Percentiles rank a stretch among this genome's conserved stretches.
phyloP scores from a whole-genome alignment of 2,888 invertebrate species.

The Dasysyrphus tricinctus region DNA sequence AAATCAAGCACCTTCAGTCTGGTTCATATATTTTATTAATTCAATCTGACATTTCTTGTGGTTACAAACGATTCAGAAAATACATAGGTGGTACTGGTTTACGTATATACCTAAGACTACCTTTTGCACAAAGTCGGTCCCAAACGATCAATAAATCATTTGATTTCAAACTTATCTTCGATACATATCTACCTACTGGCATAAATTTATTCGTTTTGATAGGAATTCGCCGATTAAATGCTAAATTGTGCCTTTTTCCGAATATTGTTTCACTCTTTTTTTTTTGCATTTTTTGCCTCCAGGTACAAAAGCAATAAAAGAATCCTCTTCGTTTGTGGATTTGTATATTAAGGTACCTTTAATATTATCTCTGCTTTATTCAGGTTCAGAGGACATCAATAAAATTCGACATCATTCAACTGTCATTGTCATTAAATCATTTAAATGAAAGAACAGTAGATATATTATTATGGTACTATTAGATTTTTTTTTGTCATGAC shows the following conservation, averaged over 20 bases:
- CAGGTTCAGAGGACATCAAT: slow-evolving; percentile 16
- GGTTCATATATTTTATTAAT: slow-evolving; percentile 7
- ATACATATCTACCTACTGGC: slow-evolving; percentile 45
- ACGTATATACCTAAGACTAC: background rate
- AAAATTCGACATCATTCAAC: slow-evolving; percentile 56
- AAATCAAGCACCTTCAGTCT: background rate
- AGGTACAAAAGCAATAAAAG: background rate
- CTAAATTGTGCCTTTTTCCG: slow-evolving; percentile 6
- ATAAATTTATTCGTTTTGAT: slow-evolving; percentile 49
- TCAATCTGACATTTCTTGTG: background rate
- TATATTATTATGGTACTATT: background rate
- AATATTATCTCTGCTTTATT: slow-evolving; percentile 32
- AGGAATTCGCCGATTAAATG: slow-evolving; percentile 24
- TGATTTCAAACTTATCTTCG: slow-evolving; percentile 26
- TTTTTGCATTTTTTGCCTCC: background rate
- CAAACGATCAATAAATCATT: slow-evolving; percentile 54
- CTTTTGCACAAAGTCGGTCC: slow-evolving; percentile 15
- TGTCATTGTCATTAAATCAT: slow-evolving; percentile 68
- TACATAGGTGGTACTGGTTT: background rate
- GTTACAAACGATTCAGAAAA: background rate
- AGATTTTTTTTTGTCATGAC: slow-evolving; percentile 2
- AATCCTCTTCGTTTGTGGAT: background rate
- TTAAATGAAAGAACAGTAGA: slow-evolving; percentile 45
- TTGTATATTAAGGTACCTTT: background rate
- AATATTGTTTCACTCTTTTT: background rate